Conservation (phyloP, 2,113 vertebrate genomes). For the Suricata suricatta region DNA sequence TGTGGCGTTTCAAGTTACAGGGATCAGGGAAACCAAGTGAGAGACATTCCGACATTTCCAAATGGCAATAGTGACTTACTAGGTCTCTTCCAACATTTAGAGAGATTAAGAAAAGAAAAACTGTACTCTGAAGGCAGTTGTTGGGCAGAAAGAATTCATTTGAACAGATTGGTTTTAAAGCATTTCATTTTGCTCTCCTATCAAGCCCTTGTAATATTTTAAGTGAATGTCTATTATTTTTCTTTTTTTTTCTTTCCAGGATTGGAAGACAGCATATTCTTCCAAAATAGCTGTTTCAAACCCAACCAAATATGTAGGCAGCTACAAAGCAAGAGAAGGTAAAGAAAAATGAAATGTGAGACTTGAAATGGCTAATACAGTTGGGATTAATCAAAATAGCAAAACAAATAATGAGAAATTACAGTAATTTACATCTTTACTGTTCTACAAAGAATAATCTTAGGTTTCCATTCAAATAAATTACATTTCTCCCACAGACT, state of each 20-base stretch:
- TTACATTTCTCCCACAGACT: not conserved
- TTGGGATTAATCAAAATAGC: not conserved
- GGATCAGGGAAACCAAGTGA: not conserved
- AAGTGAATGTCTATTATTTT: not conserved
- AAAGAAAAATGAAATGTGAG: not conserved
- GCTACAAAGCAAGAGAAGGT: not conserved
- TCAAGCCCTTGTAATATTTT: not conserved
- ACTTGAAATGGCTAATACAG: not conserved
- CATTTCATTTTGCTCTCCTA: conserved; percentile 3
- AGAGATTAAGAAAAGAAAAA: not conserved
- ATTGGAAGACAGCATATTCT: not conserved
- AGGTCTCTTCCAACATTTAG: not conserved
- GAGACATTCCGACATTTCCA: conserved; percentile 66
- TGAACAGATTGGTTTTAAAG: conserved; percentile 5
- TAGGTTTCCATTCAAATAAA: not conserved
- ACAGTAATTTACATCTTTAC: not conserved
- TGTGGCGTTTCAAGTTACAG: not conserved
- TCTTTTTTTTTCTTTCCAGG: not conserved
- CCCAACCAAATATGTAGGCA: not conserved
- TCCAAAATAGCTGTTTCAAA: conserved; percentile 2
- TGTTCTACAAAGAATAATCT: not conserved
- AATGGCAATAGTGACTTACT: conserved; percentile 49
- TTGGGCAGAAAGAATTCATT: not conserved
- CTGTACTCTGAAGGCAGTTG: not conserved
- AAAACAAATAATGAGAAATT: not conserved